These are phyloP conservation scores for Gallinago nigripennis DNA, from an alignment of 2,797 vertebrate genomes.

Conservation along the genomic window DNA sequence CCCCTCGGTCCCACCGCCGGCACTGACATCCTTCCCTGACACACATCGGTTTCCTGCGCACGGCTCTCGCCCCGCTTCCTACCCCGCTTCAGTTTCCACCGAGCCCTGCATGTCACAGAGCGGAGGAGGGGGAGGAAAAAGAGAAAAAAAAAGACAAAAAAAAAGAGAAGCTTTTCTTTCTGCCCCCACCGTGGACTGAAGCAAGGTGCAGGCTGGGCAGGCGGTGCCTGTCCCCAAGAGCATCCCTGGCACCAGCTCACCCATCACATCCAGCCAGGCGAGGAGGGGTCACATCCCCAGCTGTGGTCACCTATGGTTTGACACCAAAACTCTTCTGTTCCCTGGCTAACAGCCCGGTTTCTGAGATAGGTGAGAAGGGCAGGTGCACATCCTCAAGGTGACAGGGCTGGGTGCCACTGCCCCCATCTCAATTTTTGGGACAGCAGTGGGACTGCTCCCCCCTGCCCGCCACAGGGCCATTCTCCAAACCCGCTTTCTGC, in stretches of 20 bases:
- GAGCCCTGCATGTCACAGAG: rapidly evolving
- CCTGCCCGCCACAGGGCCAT: rapidly evolving
- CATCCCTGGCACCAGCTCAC: neutral
- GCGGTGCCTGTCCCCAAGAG: rapidly evolving
- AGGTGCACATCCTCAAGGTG: neutral
- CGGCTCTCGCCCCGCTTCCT: neutral
- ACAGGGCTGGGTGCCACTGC: rapidly evolving
- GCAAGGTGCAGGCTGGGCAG: rapidly evolving
- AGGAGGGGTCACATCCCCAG: neutral
- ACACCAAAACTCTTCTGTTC: neutral
- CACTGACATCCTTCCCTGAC: conserved; percentile 36
- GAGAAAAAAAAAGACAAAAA: too few relatives aligned
- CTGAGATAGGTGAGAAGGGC: neutral
- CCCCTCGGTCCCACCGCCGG: neutral
- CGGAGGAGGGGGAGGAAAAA: rapidly evolving
- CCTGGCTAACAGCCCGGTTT: neutral
- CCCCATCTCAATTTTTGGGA: neutral
- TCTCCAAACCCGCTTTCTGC: neutral
- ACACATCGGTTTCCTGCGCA: conserved; percentile 35
- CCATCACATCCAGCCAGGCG: rapidly evolving
- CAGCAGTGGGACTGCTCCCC: neutral
- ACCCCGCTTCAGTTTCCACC: neutral
- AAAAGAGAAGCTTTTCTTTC: rapidly evolving
- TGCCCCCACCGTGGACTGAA: rapidly evolving
- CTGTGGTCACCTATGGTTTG: rapidly evolving